These are phyloP conservation scores for Ophraella communa DNA, from an alignment of 2,888 invertebrate species.

Conservation along the genomic window DNA sequence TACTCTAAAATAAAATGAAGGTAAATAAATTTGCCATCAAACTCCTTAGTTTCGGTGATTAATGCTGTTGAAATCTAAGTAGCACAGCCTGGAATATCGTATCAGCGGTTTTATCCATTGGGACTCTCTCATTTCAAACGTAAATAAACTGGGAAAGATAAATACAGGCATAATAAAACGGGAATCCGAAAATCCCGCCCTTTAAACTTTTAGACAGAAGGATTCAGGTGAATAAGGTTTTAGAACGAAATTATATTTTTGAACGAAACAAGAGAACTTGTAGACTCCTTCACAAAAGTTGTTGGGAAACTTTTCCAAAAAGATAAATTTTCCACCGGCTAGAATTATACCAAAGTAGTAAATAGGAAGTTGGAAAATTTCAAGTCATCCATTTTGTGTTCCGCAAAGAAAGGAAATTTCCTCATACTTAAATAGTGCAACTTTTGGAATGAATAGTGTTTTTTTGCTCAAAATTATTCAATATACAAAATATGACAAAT, in stretches of 20 bases:
- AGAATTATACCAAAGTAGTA: not conserved
- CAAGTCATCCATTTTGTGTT: not conserved
- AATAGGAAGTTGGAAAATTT: conserved; percentile 1
- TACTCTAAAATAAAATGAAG: not conserved
- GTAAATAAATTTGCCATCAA: not conserved
- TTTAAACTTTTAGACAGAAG: conserved; percentile 18
- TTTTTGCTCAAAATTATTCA: not conserved
- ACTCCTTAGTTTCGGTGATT: not conserved
- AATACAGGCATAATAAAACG: conserved; percentile 26
- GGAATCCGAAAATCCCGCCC: conserved; percentile 18
- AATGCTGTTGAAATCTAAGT: not conserved
- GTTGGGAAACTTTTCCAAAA: not conserved
- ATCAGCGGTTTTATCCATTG: conserved; percentile 18
- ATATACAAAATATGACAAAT: not conserved
- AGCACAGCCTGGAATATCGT: conserved; percentile 8
- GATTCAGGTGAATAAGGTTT: conserved; percentile 26
- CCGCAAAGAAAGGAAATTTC: not conserved
- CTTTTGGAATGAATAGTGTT: not conserved
- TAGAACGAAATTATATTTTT: conserved; percentile 22
- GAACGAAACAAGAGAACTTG: conserved; percentile 13
- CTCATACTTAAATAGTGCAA: too few relatives aligned
- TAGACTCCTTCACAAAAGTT: conserved; percentile 1
- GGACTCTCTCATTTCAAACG: conserved; percentile 12
- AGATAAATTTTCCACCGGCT: not conserved
- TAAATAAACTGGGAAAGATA: conserved; percentile 22